phyloP scores from a whole-genome alignment of 2,888 invertebrate genomes.

The Latrodectus hesperus region DNA sequence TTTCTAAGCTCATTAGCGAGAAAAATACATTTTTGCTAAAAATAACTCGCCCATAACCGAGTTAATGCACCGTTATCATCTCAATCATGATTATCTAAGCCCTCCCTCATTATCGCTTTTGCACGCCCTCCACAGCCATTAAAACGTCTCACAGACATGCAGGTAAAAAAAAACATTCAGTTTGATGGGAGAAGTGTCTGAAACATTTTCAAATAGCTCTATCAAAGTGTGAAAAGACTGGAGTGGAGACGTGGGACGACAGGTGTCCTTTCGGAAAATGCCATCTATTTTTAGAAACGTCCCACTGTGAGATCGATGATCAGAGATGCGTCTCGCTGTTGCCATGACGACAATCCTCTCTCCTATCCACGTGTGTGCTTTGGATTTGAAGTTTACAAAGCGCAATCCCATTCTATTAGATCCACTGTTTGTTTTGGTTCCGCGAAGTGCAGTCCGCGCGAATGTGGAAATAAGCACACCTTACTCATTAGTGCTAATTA shows the following conservation, averaged over 20 bases:
- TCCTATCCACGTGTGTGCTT: slow-evolving; percentile 21
- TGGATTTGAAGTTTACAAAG: neutral
- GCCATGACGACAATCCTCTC: slow-evolving; percentile 11
- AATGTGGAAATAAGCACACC: too few relatives aligned
- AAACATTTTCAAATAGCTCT: slow-evolving; percentile 37
- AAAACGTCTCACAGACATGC: neutral
- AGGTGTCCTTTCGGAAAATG: slow-evolving; percentile 45
- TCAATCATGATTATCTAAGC: neutral
- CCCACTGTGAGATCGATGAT: slow-evolving; percentile 40
- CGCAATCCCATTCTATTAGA: neutral
- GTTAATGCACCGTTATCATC: neutral
- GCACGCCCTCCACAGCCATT: neutral
- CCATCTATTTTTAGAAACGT: slow-evolving; percentile 54
- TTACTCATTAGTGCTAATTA: too few relatives aligned
- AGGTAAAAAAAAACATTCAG: slow-evolving; percentile 6
- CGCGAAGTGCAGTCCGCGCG: too few relatives aligned
- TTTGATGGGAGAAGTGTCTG: slow-evolving; percentile 35
- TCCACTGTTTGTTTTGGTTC: too few relatives aligned
- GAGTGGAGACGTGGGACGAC: slow-evolving; percentile 13
- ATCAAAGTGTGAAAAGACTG: slow-evolving; percentile 22
- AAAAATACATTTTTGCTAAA: neutral
- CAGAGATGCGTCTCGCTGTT: slow-evolving; percentile 19
- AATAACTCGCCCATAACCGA: neutral
- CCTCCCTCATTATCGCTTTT: neutral
- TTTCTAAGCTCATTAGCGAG: too few relatives aligned